Conservation (phyloP, 1,140 invertebrate species). For the Delia radicum region DNA sequence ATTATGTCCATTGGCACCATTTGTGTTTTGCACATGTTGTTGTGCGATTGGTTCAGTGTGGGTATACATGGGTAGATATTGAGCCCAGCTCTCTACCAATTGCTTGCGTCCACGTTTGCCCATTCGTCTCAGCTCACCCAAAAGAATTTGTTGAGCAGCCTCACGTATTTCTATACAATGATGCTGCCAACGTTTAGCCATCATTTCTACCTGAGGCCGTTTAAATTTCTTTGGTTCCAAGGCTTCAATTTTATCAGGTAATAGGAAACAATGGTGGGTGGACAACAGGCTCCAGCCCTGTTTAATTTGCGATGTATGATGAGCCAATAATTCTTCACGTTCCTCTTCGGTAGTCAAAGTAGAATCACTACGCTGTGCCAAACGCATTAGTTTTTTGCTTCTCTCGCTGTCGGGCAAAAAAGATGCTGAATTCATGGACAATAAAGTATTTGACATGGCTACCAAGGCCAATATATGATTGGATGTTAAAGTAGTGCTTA, state of each 20-base stretch:
- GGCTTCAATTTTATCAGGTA: conserved; percentile 84
- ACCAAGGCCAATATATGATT: conserved; percentile 94
- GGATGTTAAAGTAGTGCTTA: conserved; percentile 91
- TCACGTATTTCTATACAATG: conserved; percentile 95
- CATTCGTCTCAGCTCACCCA: conserved; percentile 88
- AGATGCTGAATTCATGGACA: conserved; percentile 96
- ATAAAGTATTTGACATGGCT: conserved; percentile 92
- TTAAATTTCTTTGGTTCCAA: conserved; percentile 81
- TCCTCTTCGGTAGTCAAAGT: conserved; percentile 67
- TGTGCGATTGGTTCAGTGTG: conserved; percentile 69
- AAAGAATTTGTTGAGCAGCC: conserved; percentile 91
- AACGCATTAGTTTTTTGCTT: conserved; percentile 72
- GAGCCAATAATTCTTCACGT: conserved; percentile 76
- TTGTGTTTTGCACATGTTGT: conserved; percentile 53
- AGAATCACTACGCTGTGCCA: conserved; percentile 47
- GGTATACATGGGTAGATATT: conserved; percentile 86
- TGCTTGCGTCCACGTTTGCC: conserved; percentile 89
- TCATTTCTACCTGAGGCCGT: conserved; percentile 92
- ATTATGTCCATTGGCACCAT: conserved; percentile 28
- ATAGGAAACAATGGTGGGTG: conserved; percentile 91
- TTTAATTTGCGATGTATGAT: conserved; percentile 88
- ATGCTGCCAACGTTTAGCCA: conserved; percentile 97
- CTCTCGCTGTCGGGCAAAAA: conserved; percentile 85
- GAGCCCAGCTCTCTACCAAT: conserved; percentile 92
- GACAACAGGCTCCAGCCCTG: conserved; percentile 96